phyloP scores from a whole-genome alignment of 2,797 vertebrate genomes.

The Gambelia wislizenii region DNA sequence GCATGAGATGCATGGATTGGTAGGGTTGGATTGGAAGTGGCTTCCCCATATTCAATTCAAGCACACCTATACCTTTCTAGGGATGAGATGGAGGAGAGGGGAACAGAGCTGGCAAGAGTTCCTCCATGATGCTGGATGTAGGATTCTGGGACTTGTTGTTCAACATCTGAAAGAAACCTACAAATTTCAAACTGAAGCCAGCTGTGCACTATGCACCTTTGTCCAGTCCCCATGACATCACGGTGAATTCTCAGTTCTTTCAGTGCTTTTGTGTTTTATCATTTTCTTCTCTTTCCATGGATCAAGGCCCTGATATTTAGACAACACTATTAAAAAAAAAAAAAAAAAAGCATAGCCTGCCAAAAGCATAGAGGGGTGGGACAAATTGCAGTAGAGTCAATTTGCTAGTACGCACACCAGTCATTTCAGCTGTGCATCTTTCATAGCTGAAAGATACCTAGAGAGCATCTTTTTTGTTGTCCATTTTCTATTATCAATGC shows the following conservation, averaged over 20 bases:
- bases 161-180: neutral
- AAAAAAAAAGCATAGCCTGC: neutral
- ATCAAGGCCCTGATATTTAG: neutral
- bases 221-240: neutral
- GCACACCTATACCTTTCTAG: too few relatives aligned
- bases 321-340: too few relatives aligned
- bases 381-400: neutral
- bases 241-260: too few relatives aligned
- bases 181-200: neutral
- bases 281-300: too few relatives aligned
- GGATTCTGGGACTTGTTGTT: too few relatives aligned
- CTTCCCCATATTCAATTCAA: neutral
- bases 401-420: neutral
- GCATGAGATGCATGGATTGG: neutral
- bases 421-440: neutral
- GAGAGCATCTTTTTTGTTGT: neutral
- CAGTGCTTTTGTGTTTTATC: too few relatives aligned
- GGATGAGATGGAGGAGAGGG: neutral
- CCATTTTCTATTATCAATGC: neutral
- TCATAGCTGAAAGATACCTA: neutral
- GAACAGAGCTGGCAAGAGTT: too few relatives aligned
- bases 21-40: neutral
- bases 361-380: too few relatives aligned
- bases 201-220: neutral
- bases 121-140: too few relatives aligned